Evolutionary conservation across 2,888 invertebrate species (phyloP).

Genomic region (Watsonalla cultraria): DNA sequence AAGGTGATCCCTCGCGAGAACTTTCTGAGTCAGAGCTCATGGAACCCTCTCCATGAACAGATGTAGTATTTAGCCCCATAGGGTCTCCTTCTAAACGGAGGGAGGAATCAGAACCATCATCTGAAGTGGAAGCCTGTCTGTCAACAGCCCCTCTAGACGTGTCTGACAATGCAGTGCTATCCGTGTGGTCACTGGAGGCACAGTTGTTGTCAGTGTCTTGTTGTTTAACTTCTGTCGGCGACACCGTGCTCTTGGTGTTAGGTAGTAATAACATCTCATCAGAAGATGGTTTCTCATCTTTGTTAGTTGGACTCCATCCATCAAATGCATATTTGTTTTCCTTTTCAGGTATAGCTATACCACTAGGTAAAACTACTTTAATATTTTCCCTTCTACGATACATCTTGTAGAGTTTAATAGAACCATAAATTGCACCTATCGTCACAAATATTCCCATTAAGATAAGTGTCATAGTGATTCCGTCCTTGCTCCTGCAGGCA

Average conservation of each 20-base stretch:
- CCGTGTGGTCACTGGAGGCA: conserved; percentile 65
- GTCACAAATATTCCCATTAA: conserved; percentile 49
- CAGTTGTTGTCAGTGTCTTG: conserved; percentile 53
- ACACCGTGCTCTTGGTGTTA: conserved; percentile 49
- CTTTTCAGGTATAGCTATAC: conserved; percentile 74
- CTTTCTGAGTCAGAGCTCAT: conserved; percentile 48
- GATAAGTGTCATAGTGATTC: conserved; percentile 50
- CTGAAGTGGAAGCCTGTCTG: conserved; percentile 62
- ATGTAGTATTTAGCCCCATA: conserved; percentile 30
- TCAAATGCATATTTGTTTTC: conserved; percentile 64
- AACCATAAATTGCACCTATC: conserved; percentile 48
- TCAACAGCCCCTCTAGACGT: conserved; percentile 53
- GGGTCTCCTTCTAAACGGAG: conserved; percentile 56
- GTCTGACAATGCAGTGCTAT: conserved; percentile 70
- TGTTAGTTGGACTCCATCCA: conserved; percentile 57
- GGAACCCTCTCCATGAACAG: conserved; percentile 39
- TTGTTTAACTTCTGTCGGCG: conserved; percentile 53
- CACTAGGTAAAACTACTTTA: conserved; percentile 82
- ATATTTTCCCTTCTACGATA: conserved; percentile 83
- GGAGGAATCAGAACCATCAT: conserved; percentile 64
- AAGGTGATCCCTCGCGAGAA: conserved; percentile 50
- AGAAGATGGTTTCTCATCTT: conserved; percentile 67
- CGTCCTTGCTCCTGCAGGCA: conserved; percentile 49
- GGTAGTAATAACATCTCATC: conserved; percentile 69
- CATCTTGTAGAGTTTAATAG: conserved; percentile 77